phyloP scores from a whole-genome alignment of 2,113 vertebrate genomes.

The Piprites chloris region DNA sequence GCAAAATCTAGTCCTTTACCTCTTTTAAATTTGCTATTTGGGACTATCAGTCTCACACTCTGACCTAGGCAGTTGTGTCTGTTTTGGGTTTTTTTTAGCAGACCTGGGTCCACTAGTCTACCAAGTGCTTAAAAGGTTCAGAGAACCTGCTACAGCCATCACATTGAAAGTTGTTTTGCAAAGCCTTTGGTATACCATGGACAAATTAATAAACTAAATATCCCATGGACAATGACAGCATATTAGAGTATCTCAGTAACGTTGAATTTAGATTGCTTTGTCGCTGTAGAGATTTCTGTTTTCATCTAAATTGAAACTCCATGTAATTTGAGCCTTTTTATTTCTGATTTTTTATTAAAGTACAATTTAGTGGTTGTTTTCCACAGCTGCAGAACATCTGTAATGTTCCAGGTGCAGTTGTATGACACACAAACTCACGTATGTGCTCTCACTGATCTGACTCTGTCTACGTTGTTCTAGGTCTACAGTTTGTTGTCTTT shows the following conservation, averaged over 20 bases:
- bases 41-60: neutral
- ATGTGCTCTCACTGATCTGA: neutral
- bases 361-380: neutral
- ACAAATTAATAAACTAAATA: neutral
- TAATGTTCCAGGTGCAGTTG: neutral
- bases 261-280: neutral
- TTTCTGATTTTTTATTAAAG: neutral
- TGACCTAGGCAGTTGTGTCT: neutral
- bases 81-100: neutral
- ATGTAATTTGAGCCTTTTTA: neutral
- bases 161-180: neutral
- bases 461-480: neutral
- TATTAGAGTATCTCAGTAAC: neutral
- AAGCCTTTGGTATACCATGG: neutral
- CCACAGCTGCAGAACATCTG: neutral
- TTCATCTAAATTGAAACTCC: neutral
- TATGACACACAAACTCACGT: neutral
- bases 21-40: neutral
- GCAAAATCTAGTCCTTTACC: neutral
- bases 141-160: neutral
- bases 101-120: neutral
- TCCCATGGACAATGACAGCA: neutral
- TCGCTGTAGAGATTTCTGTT: neutral
- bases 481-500: neutral
- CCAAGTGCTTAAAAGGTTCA: neutral